These are phyloP conservation scores for Elaphurus davidianus DNA, from an alignment of 2,113 vertebrate species.

Conservation along the genomic window DNA sequence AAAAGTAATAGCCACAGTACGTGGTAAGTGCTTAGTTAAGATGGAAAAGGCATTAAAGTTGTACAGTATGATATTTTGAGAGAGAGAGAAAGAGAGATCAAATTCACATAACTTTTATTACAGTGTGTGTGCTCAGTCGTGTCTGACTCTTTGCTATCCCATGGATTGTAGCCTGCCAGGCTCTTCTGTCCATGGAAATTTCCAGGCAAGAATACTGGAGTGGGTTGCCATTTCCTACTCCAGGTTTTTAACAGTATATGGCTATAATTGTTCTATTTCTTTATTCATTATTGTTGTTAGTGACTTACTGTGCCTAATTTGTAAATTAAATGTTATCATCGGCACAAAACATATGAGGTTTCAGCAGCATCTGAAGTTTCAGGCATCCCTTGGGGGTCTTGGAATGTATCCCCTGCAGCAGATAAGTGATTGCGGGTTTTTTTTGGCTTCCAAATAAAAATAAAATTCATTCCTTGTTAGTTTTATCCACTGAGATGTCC, in stretches of 20 bases:
- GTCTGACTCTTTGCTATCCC: background rate
- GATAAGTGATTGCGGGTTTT: background rate
- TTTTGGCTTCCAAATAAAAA: background rate
- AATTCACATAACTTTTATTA: background rate
- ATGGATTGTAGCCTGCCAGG: background rate
- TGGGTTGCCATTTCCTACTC: background rate
- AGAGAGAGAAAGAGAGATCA: background rate
- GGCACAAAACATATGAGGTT: background rate
- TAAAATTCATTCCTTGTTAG: background rate
- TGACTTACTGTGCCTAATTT: background rate
- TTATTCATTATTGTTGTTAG: background rate
- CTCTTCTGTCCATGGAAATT: background rate
- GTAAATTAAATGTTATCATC: background rate
- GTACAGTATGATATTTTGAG: background rate
- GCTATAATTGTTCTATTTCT: background rate
- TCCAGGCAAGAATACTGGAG: background rate
- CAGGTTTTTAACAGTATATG: background rate
- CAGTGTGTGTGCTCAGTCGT: background rate
- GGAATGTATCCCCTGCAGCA: background rate
- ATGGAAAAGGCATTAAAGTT: background rate
- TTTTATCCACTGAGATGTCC: background rate
- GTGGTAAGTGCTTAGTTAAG: background rate
- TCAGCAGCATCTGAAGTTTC: background rate
- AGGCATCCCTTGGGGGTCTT: background rate
- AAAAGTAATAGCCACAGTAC: background rate